Percentiles rank a stretch among this genome's conserved stretches.
Conservation (phyloP, 2,113 vertebrate species). For the Apteryx owenii region DNA sequence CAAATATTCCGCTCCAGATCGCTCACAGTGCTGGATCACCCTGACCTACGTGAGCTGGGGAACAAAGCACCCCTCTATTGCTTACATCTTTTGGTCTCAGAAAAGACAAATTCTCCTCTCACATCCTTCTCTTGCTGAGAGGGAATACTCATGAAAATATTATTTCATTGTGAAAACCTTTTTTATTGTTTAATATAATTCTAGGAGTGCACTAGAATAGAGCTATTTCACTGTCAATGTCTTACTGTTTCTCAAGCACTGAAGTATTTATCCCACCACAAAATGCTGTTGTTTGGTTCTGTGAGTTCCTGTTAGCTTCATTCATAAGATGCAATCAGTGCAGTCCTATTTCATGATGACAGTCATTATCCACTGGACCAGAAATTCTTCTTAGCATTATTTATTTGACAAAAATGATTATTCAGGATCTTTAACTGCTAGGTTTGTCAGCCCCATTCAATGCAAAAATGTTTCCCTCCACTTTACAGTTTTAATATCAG, state of each 20-base stretch:
- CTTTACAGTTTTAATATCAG: constrained; percentile 29
- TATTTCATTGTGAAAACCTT: neutral
- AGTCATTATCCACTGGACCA: constrained; percentile 68
- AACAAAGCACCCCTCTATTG: neutral
- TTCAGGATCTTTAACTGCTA: constrained; percentile 26
- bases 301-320: constrained; percentile 52
- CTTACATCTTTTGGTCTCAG: neutral
- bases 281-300: constrained; percentile 52
- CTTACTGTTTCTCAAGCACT: constrained; percentile 55
- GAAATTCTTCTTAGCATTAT: constrained; percentile 64
- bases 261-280: constrained; percentile 56
- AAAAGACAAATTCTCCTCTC: neutral
- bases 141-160: neutral
- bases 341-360: constrained; percentile 61
- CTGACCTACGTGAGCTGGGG: neutral
- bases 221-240: constrained; percentile 49
- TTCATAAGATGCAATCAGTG: constrained; percentile 68
- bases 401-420: constrained; percentile 63
- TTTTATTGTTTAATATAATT: constrained; percentile 3
- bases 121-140: neutral
- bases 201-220: constrained; percentile 22
- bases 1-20: neutral
- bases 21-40: neutral
- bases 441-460: constrained; percentile 22
- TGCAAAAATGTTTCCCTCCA: constrained; percentile 2